Percentiles rank a stretch among this genome's conserved stretches.
Conservation (phyloP, 2,888 invertebrate species). For the Bombylius major region DNA sequence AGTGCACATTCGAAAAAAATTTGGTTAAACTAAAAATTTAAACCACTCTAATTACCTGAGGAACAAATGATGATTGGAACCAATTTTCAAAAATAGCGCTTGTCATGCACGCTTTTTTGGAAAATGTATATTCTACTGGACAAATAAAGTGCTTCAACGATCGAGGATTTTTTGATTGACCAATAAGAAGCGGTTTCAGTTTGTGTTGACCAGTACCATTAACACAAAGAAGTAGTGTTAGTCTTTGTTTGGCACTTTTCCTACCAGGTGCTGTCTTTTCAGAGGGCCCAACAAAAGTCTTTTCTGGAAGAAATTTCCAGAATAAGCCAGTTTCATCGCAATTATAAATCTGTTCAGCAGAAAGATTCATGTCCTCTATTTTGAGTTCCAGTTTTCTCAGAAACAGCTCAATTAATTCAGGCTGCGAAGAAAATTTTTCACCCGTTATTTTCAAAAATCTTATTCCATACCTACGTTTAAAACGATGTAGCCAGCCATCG, state of each 20-base stretch:
- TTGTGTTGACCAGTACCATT: conserved; percentile 18
- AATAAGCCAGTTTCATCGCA: conserved; percentile 13
- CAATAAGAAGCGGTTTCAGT: conserved; percentile 14
- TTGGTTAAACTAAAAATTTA: too few relatives aligned
- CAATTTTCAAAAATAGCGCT: conserved; percentile 13
- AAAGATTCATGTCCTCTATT: not conserved
- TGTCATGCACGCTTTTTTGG: conserved; percentile 13
- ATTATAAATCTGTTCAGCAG: conserved; percentile 13
- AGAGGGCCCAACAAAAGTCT: conserved; percentile 1
- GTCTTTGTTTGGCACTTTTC: conserved; percentile 11
- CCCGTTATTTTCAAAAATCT: not conserved
- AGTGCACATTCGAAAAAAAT: too few relatives aligned
- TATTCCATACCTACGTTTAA: not conserved
- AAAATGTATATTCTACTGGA: conserved; percentile 11
- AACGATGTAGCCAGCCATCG: conserved; percentile 7
- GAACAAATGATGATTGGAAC: conserved; percentile 14
- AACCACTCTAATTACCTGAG: conserved; percentile 3
- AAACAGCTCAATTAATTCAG: conserved; percentile 3
- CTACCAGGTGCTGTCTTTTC: conserved; percentile 4
- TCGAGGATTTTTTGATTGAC: conserved; percentile 15
- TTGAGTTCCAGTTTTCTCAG: conserved; percentile 1
- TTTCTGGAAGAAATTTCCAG: conserved; percentile 13
- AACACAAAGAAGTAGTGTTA: conserved; percentile 15
- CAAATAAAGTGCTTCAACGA: conserved; percentile 9
- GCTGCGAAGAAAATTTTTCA: not conserved